Conservation (phyloP, 2,888 invertebrate genomes). For the Keiferia lycopersicella region DNA sequence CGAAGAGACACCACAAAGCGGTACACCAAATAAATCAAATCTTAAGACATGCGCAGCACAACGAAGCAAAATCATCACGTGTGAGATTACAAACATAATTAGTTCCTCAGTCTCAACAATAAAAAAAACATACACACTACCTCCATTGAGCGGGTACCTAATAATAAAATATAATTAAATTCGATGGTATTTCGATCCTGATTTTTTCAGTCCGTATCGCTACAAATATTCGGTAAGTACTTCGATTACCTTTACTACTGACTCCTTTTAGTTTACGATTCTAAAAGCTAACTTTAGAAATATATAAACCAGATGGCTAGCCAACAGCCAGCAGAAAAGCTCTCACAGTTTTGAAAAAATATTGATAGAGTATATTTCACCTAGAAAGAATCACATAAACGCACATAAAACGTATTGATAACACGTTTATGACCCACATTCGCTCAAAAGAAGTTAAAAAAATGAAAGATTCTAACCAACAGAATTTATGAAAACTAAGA, state of each 20-base stretch:
- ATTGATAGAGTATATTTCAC: neutral
- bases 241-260: conserved; percentile 59
- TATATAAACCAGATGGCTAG: conserved; percentile 79
- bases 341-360: conserved; percentile 29
- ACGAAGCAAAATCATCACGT: conserved; percentile 52
- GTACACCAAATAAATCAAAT: conserved; percentile 47
- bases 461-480: neutral
- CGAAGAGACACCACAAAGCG: conserved; percentile 30
- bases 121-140: too few species aligned
- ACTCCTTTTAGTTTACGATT: conserved; percentile 76
- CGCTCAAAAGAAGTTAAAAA: neutral
- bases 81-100: conserved; percentile 30
- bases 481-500: neutral
- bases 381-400: neutral
- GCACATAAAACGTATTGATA: neutral
- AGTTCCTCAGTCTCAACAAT: too few species aligned
- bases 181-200: neutral
- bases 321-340: conserved; percentile 72
- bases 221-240: conserved; percentile 7
- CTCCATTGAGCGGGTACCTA: neutral
- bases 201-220: neutral
- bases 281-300: conserved; percentile 80
- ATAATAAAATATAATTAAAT: neutral
- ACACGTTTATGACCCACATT: conserved; percentile 7
- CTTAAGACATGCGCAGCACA: conserved; percentile 66